Evolutionary conservation across 1,140 invertebrate genomes (phyloP), one percentile per base, ranked within the genome.

Genomic region (Drosophila ficusphila): DNA sequence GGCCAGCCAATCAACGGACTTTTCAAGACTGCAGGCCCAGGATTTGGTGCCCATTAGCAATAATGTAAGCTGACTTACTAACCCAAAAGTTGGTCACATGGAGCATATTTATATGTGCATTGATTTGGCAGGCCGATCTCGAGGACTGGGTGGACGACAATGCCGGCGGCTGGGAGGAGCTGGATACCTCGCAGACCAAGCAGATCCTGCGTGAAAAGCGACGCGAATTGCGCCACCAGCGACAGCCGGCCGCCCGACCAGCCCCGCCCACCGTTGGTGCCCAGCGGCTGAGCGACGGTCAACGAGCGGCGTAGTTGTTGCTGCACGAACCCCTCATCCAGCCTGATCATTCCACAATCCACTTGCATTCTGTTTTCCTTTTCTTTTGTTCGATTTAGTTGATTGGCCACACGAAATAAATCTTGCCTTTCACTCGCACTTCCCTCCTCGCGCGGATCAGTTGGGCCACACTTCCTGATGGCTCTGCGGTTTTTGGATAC

Each of bases 91-190:
- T 0, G 8, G 14, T n/a, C n/a, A 2, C 1, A 14, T 3, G 3
- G 2, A 7, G 14, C 14, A 2, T 12, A 42, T 3, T 3, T 3
- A 1, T 18, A 0, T 16, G 9, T 41, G 1, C n/a, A 52, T 6
- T n/a, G 19, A 14, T 25, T 7, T 16, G 25, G 4, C 39, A 91
- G 90, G 82, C 90, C 31, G 91, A 91, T 72, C 76, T 91, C 33
- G 90, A 91, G 49, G 91, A 91, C 46, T 91, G 91, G 91, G 77
- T 76, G 11, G 91, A 91, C 25, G 90, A 91, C 21, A 89, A 82
- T 57, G 49, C 65, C 7, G 90, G 88, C 18, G 91, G 89, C 16
- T 91, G 91, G 91, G 90, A 91, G 49, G 90, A 91, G 73, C 62
- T 91, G 47, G 89, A 91, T 46, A 90, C 79, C 12, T 90, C 91